Evolutionary conservation across 1,140 invertebrate species (phyloP), one percentile per base, ranked within the genome.

Genomic region (Condylostylus longicornis): DNA sequence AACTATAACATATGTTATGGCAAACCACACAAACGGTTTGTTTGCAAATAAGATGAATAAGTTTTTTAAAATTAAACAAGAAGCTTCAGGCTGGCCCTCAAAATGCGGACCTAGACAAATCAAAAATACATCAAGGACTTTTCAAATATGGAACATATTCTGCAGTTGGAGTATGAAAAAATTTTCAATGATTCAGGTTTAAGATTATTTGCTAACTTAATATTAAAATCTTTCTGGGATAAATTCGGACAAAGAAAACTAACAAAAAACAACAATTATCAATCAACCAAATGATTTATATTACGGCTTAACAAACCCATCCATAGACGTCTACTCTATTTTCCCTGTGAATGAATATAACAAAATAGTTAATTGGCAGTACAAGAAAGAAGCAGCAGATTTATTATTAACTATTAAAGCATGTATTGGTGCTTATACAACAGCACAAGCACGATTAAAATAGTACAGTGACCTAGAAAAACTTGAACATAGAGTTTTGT

Each of bases 391-490:
- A 4, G 40, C 33, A 15, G 5, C 27, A 3, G 31, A 33, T 10
- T 12, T 33, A 3, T 21, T 37, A 3, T 1, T 1, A 1, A 49
- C 22, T 17, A 49, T 53, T 2, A 64, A 61, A 38, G 50, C 63
- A 4, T 41, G 52, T 7, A 42, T 63, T 2, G 59, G 57, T 3
- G 49, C 48, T 1, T 64, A 53, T 35, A 57, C 51, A 4, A 66
- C 63, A 3, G 50, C 56, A 8, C 53, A 58, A 33, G 62, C 61
- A 0, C 37, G 63, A 3, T 36, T 65, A 7, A 50, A 60, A 42
- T 44, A 65, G 3, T 65, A 63, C 35, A 33, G 34, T n/a, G 49
- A 53, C n/a, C n/a, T n/a, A n/a, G n/a, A n/a, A n/a, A n/a, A n/a
- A n/a, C n/a, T n/a, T n/a, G n/a, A n/a, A n/a, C 32, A 35, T 65